phyloP scores from a whole-genome alignment of 2,888 invertebrate species.

The Sycophila texana region DNA sequence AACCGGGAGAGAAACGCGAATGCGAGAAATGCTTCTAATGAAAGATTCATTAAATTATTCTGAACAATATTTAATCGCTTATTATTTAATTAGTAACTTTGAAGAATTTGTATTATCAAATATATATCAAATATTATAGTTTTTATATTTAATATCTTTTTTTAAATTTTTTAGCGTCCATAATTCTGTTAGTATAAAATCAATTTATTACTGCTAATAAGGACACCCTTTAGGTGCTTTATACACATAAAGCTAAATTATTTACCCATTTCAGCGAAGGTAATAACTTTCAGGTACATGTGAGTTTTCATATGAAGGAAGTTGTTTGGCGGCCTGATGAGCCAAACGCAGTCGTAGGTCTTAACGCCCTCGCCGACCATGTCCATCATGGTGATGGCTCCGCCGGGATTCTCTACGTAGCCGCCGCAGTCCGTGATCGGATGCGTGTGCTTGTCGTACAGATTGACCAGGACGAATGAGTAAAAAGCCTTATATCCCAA shows the following conservation, averaged over 20 bases:
- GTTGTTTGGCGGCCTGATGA: slow-evolving; percentile 81
- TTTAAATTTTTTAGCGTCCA: too few species aligned
- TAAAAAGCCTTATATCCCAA: slow-evolving; percentile 82
- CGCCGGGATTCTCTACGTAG: slow-evolving; percentile 83
- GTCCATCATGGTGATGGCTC: slow-evolving; percentile 86
- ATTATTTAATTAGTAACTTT: too few species aligned
- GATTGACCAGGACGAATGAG: slow-evolving; percentile 75
- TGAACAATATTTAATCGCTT: too few species aligned
- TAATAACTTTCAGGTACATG: slow-evolving; percentile 80
- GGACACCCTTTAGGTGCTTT: too few species aligned
- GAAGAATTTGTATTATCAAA: too few species aligned
- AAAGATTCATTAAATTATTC: too few species aligned
- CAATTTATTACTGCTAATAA: background rate
- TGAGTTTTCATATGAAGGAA: slow-evolving; percentile 83
- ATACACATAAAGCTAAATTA: background rate
- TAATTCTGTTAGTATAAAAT: too few species aligned
- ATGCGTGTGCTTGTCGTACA: slow-evolving; percentile 68
- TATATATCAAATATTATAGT: too few species aligned
- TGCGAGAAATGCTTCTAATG: too few species aligned
- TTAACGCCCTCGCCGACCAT: slow-evolving; percentile 80
- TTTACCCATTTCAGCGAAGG: slow-evolving; percentile 79
- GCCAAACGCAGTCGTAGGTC: slow-evolving; percentile 84
- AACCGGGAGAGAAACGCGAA: too few species aligned
- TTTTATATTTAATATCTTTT: too few species aligned
- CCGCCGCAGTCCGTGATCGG: slow-evolving; percentile 82